Evolutionary conservation across 2,888 invertebrate species (phyloP).

Genomic region (Latrodectus hesperus): DNA sequence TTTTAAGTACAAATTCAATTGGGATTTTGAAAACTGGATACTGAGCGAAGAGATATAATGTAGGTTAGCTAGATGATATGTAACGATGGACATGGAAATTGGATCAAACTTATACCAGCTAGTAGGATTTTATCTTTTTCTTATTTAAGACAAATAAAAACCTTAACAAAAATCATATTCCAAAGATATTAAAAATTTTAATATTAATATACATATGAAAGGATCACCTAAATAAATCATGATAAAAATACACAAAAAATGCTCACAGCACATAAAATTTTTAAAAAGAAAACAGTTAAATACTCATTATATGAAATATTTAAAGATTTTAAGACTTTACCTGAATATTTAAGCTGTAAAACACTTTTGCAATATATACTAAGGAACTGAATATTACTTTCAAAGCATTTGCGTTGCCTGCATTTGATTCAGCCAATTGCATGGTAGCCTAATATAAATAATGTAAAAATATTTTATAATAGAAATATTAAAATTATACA

Average conservation of each 20-base stretch:
- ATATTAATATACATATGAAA: background rate
- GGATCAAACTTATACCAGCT: too few species aligned
- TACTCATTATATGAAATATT: too few species aligned
- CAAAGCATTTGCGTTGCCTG: constrained; percentile 85
- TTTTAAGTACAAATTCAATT: too few species aligned
- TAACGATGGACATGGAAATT: too few species aligned
- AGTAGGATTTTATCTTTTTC: too few species aligned
- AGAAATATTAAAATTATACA: background rate
- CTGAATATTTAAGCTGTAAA: constrained; percentile 97
- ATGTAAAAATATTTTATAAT: background rate
- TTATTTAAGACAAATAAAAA: too few species aligned
- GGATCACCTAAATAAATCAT: background rate
- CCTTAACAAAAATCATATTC: too few species aligned
- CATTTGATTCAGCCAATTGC: constrained; percentile 85
- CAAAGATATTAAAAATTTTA: too few species aligned
- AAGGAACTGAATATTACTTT: constrained; percentile 92
- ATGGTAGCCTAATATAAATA: constrained; percentile 83
- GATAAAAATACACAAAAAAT: background rate
- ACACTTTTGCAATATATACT: constrained; percentile 92
- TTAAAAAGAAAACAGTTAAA: too few species aligned
- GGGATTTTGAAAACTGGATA: too few species aligned
- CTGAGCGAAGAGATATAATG: too few species aligned
- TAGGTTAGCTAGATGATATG: too few species aligned
- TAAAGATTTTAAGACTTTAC: constrained; percentile 73
- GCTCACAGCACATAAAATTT: background rate